phyloP scores from a whole-genome alignment of 2,113 vertebrate species.

The Oreochromis aureus region DNA sequence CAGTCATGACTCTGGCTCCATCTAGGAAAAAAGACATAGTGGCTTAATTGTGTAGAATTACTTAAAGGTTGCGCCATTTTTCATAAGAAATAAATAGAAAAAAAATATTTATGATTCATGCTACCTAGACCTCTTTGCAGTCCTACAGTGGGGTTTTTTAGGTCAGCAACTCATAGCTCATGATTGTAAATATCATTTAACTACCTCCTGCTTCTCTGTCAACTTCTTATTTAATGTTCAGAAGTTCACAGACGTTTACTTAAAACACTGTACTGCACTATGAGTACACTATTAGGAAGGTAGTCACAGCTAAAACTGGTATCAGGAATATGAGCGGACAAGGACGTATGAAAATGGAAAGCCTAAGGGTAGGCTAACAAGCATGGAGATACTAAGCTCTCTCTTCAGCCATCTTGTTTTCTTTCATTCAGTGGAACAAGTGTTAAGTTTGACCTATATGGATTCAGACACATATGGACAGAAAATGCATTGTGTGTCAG shows the following conservation, averaged over 20 bases:
- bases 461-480: background rate
- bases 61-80: background rate
- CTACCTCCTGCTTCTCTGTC: background rate
- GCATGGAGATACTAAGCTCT: background rate
- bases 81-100: background rate
- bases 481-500: background rate
- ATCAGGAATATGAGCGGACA: background rate
- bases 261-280: background rate
- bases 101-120: background rate
- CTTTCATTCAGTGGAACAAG: background rate
- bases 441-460: background rate
- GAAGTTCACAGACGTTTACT: background rate
- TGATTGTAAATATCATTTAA: background rate
- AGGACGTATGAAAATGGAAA: background rate
- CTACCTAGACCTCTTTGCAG: background rate
- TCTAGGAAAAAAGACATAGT: background rate
- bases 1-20: background rate
- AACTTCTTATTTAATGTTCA: background rate
- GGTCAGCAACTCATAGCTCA: background rate
- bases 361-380: background rate
- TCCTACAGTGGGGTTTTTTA: background rate
- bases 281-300: background rate
- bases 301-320: background rate
- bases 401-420: background rate
- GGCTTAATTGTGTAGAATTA: background rate